Percentiles rank a stretch among this genome's conserved stretches.
Evolutionary conservation across 1,140 invertebrate species (phyloP).

Genomic region (Drosophila ficusphila): DNA sequence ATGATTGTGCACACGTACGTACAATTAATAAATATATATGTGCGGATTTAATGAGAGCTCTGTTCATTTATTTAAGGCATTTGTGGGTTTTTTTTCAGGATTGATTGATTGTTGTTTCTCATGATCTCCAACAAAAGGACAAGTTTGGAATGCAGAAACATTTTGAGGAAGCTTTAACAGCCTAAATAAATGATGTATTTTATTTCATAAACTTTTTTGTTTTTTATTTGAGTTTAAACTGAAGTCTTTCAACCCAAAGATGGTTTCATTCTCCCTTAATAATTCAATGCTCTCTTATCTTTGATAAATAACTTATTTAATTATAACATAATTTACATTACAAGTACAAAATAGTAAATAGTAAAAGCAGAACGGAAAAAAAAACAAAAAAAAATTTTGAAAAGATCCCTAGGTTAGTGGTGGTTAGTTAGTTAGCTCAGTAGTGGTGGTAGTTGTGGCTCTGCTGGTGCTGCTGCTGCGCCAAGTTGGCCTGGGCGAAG

Average conservation of each 20-base stretch:
- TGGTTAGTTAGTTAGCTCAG: too few species aligned
- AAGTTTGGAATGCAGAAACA: too few species aligned
- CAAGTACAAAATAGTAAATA: constrained; percentile 1
- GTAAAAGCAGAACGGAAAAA: constrained; percentile 25
- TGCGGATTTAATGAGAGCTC: constrained; percentile 33
- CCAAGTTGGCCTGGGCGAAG: constrained; percentile 72
- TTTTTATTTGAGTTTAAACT: neutral
- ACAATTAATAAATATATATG: constrained; percentile 47
- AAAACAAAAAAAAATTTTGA: constrained; percentile 23
- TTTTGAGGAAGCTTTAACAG: too few species aligned
- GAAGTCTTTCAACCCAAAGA: neutral
- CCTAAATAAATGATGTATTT: too few species aligned
- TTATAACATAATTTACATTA: constrained; percentile 63
- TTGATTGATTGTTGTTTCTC: too few species aligned
- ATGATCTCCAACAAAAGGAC: too few species aligned
- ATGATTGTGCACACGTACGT: constrained; percentile 9
- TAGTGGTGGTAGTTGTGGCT: constrained; percentile 54
- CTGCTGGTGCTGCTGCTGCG: constrained; percentile 60
- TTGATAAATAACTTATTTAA: constrained; percentile 76
- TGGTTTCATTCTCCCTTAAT: too few species aligned
- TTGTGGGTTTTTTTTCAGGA: too few species aligned
- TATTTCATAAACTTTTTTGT: neutral
- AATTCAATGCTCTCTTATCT: neutral
- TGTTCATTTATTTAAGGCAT: too few species aligned
- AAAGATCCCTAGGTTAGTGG: constrained; percentile 7